A percentile compares a stretch with the other conserved stretches of the same genome.
Conservation (phyloP, 2,113 vertebrate species). For the Manacus vitellinus region DNA sequence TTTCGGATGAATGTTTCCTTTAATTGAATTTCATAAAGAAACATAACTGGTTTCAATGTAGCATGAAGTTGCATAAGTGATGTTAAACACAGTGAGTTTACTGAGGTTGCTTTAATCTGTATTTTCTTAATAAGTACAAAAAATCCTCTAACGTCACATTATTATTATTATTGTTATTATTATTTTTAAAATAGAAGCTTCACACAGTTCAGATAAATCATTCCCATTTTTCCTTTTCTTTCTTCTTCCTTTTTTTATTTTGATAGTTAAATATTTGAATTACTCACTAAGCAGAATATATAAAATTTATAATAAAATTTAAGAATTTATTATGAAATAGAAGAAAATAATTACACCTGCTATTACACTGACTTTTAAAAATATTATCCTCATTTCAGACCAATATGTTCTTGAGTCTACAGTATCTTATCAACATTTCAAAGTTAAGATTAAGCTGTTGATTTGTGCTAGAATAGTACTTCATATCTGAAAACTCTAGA, state of each 20-base stretch:
- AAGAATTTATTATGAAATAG: not conserved
- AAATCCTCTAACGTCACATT: not conserved
- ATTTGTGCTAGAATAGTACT: not conserved
- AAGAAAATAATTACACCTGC: not conserved
- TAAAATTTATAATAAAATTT: not conserved
- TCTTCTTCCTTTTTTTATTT: not conserved
- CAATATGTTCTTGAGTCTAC: not conserved
- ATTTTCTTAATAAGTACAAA: not conserved
- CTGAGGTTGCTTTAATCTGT: not conserved
- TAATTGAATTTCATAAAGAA: not conserved
- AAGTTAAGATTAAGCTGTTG: not conserved
- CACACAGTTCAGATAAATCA: not conserved
- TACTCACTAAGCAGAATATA: not conserved
- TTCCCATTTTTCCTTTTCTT: not conserved
- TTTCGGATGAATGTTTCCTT: not conserved
- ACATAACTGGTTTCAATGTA: not conserved
- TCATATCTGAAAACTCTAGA: not conserved
- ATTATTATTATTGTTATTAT: not conserved
- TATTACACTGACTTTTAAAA: not conserved
- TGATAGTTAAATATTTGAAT: not conserved
- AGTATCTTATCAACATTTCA: not conserved
- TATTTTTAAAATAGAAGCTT: not conserved
- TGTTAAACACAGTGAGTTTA: not conserved
- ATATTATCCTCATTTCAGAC: not conserved
- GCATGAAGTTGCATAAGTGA: rapidly evolving